A percentile compares a stretch with the other conserved stretches of the same genome.
Conservation (phyloP, 2,888 invertebrate genomes). For the Aquatica leii region DNA sequence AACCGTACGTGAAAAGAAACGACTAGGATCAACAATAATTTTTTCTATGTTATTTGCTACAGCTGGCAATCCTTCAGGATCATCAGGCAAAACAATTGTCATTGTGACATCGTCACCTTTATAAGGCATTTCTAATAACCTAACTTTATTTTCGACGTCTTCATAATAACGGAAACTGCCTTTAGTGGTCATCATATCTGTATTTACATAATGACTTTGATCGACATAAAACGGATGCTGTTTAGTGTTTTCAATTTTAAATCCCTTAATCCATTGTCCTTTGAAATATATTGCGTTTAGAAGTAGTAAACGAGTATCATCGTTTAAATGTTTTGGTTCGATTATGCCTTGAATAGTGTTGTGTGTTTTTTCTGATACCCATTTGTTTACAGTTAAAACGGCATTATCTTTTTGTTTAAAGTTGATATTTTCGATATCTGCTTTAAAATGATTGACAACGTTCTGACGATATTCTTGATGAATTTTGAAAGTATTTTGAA, state of each 20-base stretch:
- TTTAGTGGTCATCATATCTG: conserved; percentile 51
- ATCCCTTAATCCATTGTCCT: conserved; percentile 47
- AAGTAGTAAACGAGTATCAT: conserved; percentile 48
- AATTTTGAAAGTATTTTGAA: conserved; percentile 64
- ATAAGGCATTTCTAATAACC: conserved; percentile 60
- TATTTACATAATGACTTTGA: conserved; percentile 41
- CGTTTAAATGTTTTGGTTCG: conserved; percentile 40
- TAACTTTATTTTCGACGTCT: neutral
- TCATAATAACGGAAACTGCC: conserved; percentile 48
- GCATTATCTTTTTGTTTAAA: conserved; percentile 43
- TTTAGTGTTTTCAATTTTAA: conserved; percentile 39
- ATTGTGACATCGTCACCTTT: conserved; percentile 66
- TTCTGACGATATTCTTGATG: conserved; percentile 64
- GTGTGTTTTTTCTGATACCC: conserved; percentile 55
- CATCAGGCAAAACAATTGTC: conserved; percentile 62
- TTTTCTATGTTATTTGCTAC: conserved; percentile 1
- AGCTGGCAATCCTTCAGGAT: neutral
- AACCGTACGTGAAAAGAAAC: neutral
- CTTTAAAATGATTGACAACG: conserved; percentile 68
- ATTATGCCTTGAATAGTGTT: conserved; percentile 53
- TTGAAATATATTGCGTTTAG: conserved; percentile 56
- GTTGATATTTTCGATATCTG: conserved; percentile 63
- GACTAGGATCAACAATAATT: neutral
- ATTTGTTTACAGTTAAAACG: conserved; percentile 51
- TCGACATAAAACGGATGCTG: conserved; percentile 45